Base-by-base conservation (phyloP, 35 echinoderm and acorn worm genomes). In the Heliocidaris erythrogramma region DNA sequence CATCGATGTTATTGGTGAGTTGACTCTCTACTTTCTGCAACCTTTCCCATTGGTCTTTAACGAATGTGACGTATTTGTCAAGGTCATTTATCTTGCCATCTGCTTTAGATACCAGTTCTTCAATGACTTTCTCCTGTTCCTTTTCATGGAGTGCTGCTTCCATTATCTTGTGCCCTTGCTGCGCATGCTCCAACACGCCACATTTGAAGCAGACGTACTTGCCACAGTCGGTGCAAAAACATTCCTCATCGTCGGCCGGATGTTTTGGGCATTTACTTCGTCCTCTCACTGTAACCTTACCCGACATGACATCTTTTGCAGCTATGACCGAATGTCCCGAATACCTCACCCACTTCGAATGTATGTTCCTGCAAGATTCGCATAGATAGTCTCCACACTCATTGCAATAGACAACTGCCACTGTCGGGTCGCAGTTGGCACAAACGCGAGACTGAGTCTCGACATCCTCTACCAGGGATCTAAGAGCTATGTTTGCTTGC, bases 191-290 rank as follows among this genome's bases (percentile, higher is more conserved):
- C 30, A 92, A 16, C n/a, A 92, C 50, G 49, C 91, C 14, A 59
- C 91, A 92, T 12, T 48, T 32, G n/a, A 92, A 92, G 50, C 91
- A 92, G 91, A 92, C 27, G 18, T 50, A 92, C 91, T 59, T 42
- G 18, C 16, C 17, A 59, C 91, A 92, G 13, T 92, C 49, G 8
- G 6, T 11, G n/a, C 91, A 92, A 27, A 52, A 92, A n/a, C 31
- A 92, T 30, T 59, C 49, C 49, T 92, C 91, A 18, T 92, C 91
- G 24, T 92, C 91, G 1, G 14, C 5, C 17, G 47, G 47, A 59
- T 92, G 91, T 59, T 49, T 92, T 48, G 59, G 31, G 30, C 91
- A 92, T 59, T 92, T 35, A 18, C 91, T 4, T 13, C 47, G 48
- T 13, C 48, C 59, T 29, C 27, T 92, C 29, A 50, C 5, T 24